A percentile compares a stretch with the other conserved stretches of the same genome.
Evolutionary conservation across 2,797 vertebrate genomes (phyloP).

Genomic region (Phataginus tricuspis): DNA sequence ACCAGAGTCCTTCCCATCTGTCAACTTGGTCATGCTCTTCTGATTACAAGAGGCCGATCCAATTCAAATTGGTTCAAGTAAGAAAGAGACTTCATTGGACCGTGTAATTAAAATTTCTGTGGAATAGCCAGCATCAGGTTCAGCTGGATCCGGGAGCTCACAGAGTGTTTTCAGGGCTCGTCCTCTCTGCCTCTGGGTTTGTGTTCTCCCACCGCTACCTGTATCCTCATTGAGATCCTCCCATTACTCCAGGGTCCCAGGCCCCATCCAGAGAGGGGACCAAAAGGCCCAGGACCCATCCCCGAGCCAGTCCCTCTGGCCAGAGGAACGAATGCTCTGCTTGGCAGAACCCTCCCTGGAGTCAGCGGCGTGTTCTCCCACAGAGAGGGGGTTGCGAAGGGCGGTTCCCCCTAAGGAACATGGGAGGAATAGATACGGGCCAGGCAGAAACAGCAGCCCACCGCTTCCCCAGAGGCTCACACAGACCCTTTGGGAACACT

Average conservation of each 20-base stretch:
- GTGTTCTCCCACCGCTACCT: background rate
- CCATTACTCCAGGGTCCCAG: background rate
- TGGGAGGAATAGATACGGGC: background rate
- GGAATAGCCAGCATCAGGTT: background rate
- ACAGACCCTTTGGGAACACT: background rate
- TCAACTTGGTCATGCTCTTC: background rate
- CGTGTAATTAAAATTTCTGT: background rate
- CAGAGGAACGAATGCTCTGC: background rate
- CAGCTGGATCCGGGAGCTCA: background rate
- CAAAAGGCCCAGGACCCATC: background rate
- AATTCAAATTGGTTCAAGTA: accelerated
- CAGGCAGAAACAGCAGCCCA: background rate
- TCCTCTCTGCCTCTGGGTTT: background rate
- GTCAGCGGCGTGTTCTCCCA: background rate
- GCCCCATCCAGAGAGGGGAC: background rate
- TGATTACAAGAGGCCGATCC: background rate
- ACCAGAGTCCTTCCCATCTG: accelerated
- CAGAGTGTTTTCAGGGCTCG: background rate
- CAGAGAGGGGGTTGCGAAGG: background rate
- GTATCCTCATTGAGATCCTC: background rate
- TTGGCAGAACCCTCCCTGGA: background rate
- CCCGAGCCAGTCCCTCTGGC: background rate
- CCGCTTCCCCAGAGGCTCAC: accelerated
- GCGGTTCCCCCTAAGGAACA: background rate
- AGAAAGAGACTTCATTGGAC: too few species aligned